Evolutionary conservation across 2,113 vertebrate genomes (phyloP).

Genomic region (Pimephales promelas): DNA sequence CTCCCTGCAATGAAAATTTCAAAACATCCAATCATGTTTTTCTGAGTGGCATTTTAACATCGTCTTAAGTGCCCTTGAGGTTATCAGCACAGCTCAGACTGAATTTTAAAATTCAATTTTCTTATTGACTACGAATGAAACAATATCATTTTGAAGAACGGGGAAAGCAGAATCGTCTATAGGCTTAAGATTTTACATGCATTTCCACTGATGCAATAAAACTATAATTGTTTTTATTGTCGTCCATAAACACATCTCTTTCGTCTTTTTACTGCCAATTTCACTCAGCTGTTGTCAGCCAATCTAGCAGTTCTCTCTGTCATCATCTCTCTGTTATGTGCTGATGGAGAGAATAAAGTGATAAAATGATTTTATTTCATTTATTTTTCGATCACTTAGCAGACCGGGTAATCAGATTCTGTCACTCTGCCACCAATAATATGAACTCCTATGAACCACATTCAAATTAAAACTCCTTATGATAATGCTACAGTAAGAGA

Average conservation of each 20-base stretch:
- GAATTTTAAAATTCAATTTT: constrained; percentile 16
- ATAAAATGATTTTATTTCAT: background rate
- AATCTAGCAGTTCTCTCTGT: background rate
- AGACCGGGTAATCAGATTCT: background rate
- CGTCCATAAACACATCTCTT: background rate
- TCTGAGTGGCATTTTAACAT: constrained; percentile 22
- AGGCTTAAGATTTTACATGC: background rate
- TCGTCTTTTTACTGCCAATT: background rate
- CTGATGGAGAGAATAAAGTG: background rate
- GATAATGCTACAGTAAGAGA: background rate
- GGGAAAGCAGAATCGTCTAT: background rate
- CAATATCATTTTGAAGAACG: background rate
- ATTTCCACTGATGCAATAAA: background rate
- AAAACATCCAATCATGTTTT: constrained; percentile 25
- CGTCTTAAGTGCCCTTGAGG: constrained; percentile 23
- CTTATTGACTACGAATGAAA: constrained; percentile 14
- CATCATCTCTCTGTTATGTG: background rate
- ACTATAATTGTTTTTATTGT: background rate
- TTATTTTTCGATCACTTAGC: background rate
- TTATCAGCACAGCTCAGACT: constrained; percentile 22
- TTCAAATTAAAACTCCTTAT: background rate
- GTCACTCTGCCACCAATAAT: background rate
- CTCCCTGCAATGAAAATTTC: constrained; percentile 7
- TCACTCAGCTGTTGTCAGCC: background rate
- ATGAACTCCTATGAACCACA: background rate